A percentile compares a stretch with the other conserved stretches of the same genome.
These are phyloP conservation scores for Orgyia antiqua DNA, from an alignment of 2,888 invertebrate species.

Conservation along the genomic window DNA sequence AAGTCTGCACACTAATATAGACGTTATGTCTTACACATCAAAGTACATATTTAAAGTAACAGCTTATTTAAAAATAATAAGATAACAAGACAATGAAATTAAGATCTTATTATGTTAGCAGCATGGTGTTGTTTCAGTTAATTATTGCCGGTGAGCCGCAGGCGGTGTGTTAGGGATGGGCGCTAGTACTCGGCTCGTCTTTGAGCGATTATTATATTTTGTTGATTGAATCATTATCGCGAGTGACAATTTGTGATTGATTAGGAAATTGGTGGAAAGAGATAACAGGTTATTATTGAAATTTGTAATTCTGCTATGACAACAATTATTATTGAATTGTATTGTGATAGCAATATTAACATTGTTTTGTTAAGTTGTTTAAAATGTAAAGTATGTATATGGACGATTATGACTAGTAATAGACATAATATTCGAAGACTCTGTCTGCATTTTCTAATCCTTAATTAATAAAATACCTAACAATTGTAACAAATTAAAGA, in stretches of 20 bases:
- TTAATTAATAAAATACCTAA: too few relatives aligned
- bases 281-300: constrained; percentile 2
- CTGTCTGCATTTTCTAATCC: too few relatives aligned
- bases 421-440: too few relatives aligned
- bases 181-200: constrained; percentile 18
- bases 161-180: constrained; percentile 46
- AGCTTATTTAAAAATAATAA: constrained; percentile 26
- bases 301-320: constrained; percentile 1
- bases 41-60: constrained; percentile 11
- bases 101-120: constrained; percentile 31
- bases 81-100: constrained; percentile 30
- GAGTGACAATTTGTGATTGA: constrained; percentile 10
- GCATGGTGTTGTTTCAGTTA: constrained; percentile 37
- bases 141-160: constrained; percentile 23
- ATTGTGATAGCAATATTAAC: too few relatives aligned
- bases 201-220: constrained; percentile 19
- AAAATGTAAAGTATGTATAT: too few relatives aligned
- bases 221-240: constrained; percentile 16
- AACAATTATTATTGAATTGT: too few relatives aligned
- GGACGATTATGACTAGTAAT: too few relatives aligned
- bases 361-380: too few relatives aligned
- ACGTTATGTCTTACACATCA: constrained; percentile 13
- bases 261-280: constrained; percentile 7
- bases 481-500: too few relatives aligned
- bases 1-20: constrained; percentile 11